Base-by-base conservation (phyloP, 2,888 invertebrate species). In the Dendrolimus pini region DNA sequence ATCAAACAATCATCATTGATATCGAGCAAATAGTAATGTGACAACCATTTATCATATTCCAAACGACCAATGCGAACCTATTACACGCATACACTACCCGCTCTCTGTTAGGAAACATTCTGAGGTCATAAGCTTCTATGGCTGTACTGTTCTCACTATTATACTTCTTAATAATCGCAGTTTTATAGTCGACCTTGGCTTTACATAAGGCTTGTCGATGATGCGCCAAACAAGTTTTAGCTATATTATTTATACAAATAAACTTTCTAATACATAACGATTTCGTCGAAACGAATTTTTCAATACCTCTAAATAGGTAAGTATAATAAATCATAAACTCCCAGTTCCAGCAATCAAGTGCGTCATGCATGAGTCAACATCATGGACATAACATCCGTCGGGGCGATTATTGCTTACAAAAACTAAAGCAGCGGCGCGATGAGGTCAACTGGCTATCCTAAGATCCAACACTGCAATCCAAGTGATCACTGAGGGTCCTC, bases 391-490 rank as follows among this genome's bases (percentile, higher is more conserved):
- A 83, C 82, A 82, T 86, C 84, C 85, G 85, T 72, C 82, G 77
- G 77, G 75, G 76, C 73, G 76, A 71, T 83, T 79, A 78, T 82
- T 81, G 83, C 83, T 85, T 83, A 86, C 84, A 82, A 82, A 81
- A 82, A 82, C 70, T 70, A 74, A 76, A 70, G 68, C 70, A 75
- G 75, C 75, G 71, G 70, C 72, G 75, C 68, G 75, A 74, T 75
- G 74, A 75, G 69, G 66, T 67, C 76, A 76, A 72, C 74, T 61
- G 60, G 64, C 75, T 76, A 82, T 85, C 82, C 82, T 80, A 82
- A 70, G 71, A 89, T 88, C 87, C 88, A 85, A 83, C 89, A 90
- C 89, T 90, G 89, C 89, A 90, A 90, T 90, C 89, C 89, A 89
- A 88, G 81, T 82, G 82, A 80, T 81, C 80, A 80, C 78, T 77